phyloP scores from a whole-genome alignment of 2,888 invertebrate genomes.

The Taphrorychus bicolor region DNA sequence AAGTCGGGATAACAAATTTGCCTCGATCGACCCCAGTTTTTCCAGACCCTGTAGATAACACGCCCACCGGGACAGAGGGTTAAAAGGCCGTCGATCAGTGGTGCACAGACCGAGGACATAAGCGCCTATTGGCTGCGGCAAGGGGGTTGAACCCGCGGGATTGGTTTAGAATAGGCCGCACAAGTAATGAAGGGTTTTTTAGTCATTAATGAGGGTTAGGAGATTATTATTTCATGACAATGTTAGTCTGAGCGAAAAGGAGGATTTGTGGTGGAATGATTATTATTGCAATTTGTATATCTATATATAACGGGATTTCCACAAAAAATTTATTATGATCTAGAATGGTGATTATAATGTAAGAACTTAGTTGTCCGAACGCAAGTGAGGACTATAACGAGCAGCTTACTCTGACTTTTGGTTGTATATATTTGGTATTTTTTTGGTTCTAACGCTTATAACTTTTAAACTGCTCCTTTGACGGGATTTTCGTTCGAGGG shows the following conservation, averaged over 20 bases:
- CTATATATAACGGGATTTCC: no score
- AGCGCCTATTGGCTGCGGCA: constrained; percentile 45
- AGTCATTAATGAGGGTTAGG: constrained; percentile 29
- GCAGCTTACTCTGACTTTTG: no score
- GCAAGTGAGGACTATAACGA: no score
- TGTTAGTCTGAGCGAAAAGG: constrained; percentile 17
- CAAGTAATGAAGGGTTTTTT: constrained; percentile 32
- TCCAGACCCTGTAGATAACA: constrained; percentile 42
- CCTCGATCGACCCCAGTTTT: constrained; percentile 16
- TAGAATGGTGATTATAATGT: no score
- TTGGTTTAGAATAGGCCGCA: constrained; percentile 48
- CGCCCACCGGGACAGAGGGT: constrained; percentile 50
- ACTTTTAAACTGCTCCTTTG: no score
- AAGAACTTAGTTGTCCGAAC: no score
- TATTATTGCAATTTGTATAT: background rate
- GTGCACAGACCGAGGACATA: constrained; percentile 45
- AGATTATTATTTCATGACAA: constrained; percentile 24
- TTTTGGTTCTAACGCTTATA: no score
- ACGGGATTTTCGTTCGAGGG: no score
- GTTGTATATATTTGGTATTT: no score
- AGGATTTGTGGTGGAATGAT: background rate
- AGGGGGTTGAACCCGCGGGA: constrained; percentile 43
- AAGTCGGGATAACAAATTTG: constrained; percentile 20
- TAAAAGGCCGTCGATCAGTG: constrained; percentile 54
- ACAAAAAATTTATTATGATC: no score